A percentile compares a stretch with the other conserved stretches of the same genome.
phyloP scores from a whole-genome alignment of 1,140 invertebrate species.

The Penaeus indicus region DNA sequence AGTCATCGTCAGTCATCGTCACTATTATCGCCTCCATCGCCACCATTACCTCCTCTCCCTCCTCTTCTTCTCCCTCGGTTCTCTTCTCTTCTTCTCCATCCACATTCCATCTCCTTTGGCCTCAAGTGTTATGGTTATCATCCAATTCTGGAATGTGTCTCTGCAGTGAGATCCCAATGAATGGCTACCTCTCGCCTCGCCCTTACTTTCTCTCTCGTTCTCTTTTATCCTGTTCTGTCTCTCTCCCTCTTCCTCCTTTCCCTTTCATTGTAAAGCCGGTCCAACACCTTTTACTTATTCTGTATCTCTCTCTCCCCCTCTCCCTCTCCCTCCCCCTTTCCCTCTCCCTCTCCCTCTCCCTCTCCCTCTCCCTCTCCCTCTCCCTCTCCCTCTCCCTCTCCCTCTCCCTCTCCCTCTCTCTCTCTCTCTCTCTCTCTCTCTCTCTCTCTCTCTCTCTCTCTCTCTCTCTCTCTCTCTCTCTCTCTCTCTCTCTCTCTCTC shows the following conservation, averaged over 20 bases:
- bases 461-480: neutral
- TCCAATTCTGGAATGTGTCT: no score
- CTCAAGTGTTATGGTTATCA: no score
- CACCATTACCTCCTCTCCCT: neutral
- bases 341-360: neutral
- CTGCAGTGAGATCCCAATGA: neutral
- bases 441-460: neutral
- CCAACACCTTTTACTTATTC: neutral
- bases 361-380: neutral
- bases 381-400: neutral
- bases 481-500: neutral
- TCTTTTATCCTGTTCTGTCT: neutral
- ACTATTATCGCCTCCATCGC: no score
- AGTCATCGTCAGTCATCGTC: no score
- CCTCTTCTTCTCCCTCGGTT: constrained; percentile 12
- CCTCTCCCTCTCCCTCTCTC: neutral
- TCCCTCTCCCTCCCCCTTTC: no score
- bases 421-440: neutral
- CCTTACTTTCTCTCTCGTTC: neutral
- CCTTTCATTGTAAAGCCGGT: neutral
- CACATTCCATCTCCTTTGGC: neutral
- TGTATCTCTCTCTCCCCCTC: neutral
- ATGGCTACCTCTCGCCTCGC: neutral
- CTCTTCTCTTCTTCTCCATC: neutral
- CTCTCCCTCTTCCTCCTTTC: neutral